Percentiles rank a stretch among this genome's conserved stretches.
Evolutionary conservation across 1,140 invertebrate species (phyloP).

Genomic region (Cyphomyrmex costatus): DNA sequence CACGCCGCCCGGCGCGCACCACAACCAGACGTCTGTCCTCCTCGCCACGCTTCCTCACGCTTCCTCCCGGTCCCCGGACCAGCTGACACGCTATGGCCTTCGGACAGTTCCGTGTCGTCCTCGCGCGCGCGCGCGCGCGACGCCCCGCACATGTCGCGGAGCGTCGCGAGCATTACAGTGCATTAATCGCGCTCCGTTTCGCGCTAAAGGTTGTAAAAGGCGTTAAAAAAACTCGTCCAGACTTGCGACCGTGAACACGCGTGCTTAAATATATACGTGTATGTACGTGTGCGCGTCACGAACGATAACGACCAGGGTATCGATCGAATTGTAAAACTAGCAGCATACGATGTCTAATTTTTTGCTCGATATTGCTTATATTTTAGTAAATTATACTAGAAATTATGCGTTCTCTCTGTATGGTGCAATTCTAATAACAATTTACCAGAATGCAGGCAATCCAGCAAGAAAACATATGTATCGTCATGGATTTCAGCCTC

Average conservation of each 20-base stretch:
- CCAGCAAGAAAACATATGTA: too few species aligned
- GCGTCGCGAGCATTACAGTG: too few species aligned
- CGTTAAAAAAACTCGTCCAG: background rate
- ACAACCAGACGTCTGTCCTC: background rate
- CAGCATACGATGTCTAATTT: too few species aligned
- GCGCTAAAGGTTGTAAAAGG: background rate
- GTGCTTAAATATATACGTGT: background rate
- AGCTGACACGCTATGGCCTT: background rate
- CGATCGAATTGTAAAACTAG: too few species aligned
- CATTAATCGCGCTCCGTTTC: background rate
- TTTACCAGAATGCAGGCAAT: too few species aligned
- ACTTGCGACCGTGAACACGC: background rate
- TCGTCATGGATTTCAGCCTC: too few species aligned
- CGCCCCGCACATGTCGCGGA: background rate
- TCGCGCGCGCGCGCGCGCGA: slow-evolving; percentile 10
- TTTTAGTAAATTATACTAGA: too few species aligned
- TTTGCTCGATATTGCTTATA: too few species aligned
- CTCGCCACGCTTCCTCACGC: background rate
- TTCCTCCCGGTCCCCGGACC: slow-evolving; percentile 2
- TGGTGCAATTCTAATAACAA: too few species aligned
- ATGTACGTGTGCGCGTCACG: background rate
- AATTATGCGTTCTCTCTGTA: too few species aligned
- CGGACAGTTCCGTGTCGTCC: slow-evolving; percentile 29
- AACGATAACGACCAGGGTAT: background rate
- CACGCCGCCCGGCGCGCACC: slow-evolving; percentile 55